A percentile compares a stretch with the other conserved stretches of the same genome.
phyloP scores from a whole-genome alignment of 2,888 invertebrate species.

The Drosophila ustulata region DNA sequence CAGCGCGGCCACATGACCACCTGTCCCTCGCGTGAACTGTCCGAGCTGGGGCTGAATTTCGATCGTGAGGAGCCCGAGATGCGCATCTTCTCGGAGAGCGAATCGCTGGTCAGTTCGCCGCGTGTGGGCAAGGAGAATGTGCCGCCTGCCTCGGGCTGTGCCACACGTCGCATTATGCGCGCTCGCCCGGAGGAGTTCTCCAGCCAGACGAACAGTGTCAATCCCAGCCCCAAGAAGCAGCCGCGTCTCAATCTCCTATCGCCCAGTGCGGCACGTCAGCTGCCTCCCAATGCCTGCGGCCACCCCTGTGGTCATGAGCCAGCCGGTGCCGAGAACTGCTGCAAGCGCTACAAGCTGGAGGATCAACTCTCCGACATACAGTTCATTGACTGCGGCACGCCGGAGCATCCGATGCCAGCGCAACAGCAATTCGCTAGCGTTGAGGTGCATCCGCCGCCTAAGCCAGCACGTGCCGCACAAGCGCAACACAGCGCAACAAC shows the following conservation, averaged over 20 bases:
- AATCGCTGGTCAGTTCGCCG: constrained; percentile 88
- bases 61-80: constrained; percentile 94
- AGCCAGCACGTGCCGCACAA: constrained; percentile 61
- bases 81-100: constrained; percentile 95
- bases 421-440: constrained; percentile 83
- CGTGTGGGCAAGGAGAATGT: constrained; percentile 86
- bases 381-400: constrained; percentile 92
- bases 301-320: constrained; percentile 74
- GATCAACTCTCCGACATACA: constrained; percentile 92
- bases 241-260: constrained; percentile 85
- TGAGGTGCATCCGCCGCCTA: constrained; percentile 84
- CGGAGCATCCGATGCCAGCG: constrained; percentile 86
- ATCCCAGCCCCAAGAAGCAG: constrained; percentile 88
- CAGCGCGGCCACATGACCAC: constrained; percentile 83
- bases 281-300: constrained; percentile 42
- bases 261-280: constrained; percentile 74
- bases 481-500: constrained; percentile 1
- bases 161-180: constrained; percentile 86
- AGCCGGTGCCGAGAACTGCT: constrained; percentile 85
- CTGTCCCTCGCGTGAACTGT: constrained; percentile 88
- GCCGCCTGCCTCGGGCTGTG: constrained; percentile 80
- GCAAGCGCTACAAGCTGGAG: constrained; percentile 90
- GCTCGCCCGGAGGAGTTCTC: constrained; percentile 87
- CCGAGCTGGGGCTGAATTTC: constrained; percentile 93
- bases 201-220: constrained; percentile 86